Percentiles rank a stretch among this genome's conserved stretches.
Evolutionary conservation across 1,140 invertebrate species (phyloP).

Genomic region (Diachasmimorpha longicaudata): DNA sequence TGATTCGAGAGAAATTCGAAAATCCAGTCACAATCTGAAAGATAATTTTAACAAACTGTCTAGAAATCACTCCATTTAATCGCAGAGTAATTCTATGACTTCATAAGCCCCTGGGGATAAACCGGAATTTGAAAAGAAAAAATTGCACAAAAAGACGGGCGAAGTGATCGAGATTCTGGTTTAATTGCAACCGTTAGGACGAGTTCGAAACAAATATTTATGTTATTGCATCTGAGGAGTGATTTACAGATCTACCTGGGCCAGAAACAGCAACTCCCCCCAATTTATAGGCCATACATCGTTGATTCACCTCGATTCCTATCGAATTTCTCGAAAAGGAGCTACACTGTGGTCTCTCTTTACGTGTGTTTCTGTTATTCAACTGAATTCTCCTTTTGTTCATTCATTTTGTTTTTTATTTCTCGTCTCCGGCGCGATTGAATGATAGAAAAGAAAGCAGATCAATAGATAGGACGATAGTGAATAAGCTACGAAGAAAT

Average conservation of each 20-base stretch:
- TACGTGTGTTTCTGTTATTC: not conserved
- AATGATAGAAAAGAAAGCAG: not conserved
- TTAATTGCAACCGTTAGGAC: not conserved
- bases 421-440: not conserved
- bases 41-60: too few species aligned
- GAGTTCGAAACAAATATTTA: not conserved
- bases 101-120: too few species aligned
- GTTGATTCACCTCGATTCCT: slow-evolving; percentile 6
- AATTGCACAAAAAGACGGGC: not conserved
- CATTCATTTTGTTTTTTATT: not conserved
- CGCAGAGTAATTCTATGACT: too few species aligned
- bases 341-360: not conserved
- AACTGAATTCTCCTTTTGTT: not conserved
- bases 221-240: not conserved
- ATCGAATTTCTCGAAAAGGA: not conserved
- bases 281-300: not conserved
- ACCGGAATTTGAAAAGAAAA: not conserved
- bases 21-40: too few species aligned
- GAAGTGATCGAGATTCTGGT: not conserved
- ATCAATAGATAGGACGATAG: not conserved
- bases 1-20: too few species aligned
- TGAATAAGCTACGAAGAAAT: not conserved
- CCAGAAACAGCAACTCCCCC: not conserved
- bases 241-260: not conserved
- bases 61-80: too few species aligned